These are phyloP conservation scores for Caenorhabditis japonica DNA, from an alignment of 2,888 invertebrate species.

Conservation along the genomic window DNA sequence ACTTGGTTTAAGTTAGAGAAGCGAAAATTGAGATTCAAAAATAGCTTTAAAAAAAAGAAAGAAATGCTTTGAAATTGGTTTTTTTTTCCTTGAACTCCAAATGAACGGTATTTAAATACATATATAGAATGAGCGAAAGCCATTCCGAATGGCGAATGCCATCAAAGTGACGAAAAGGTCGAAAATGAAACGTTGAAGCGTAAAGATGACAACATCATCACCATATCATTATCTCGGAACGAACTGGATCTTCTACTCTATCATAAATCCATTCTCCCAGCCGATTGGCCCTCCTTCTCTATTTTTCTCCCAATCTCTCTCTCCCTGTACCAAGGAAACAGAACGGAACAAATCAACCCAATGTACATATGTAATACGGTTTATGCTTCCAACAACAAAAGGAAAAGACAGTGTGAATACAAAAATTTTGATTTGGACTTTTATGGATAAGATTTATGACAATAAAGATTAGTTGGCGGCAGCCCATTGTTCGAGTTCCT, in stretches of 20 bases:
- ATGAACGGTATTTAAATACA: neutral
- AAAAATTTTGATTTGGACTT: slow-evolving; percentile 17
- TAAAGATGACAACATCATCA: slow-evolving; percentile 32
- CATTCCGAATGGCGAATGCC: slow-evolving; percentile 4
- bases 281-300: neutral
- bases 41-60: too few species aligned
- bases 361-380: slow-evolving; percentile 11
- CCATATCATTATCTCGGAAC: slow-evolving; percentile 8
- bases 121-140: neutral
- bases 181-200: slow-evolving; percentile 15
- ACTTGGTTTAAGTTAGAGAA: too few species aligned
- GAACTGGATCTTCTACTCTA: slow-evolving; percentile 32
- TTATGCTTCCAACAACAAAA: slow-evolving; percentile 1
- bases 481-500: slow-evolving; percentile 67
- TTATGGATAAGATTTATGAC: too few species aligned
- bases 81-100: neutral
- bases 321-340: too few species aligned
- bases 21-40: too few species aligned
- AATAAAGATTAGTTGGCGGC: slow-evolving; percentile 60
- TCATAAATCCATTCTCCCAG: slow-evolving; percentile 19
- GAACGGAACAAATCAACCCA: too few species aligned
- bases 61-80: too few species aligned
- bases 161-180: slow-evolving; percentile 25
- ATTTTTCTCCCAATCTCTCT: neutral
- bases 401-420: neutral